Base-by-base conservation (phyloP, 2,113 vertebrate species). In the Chaetura pelagica region DNA sequence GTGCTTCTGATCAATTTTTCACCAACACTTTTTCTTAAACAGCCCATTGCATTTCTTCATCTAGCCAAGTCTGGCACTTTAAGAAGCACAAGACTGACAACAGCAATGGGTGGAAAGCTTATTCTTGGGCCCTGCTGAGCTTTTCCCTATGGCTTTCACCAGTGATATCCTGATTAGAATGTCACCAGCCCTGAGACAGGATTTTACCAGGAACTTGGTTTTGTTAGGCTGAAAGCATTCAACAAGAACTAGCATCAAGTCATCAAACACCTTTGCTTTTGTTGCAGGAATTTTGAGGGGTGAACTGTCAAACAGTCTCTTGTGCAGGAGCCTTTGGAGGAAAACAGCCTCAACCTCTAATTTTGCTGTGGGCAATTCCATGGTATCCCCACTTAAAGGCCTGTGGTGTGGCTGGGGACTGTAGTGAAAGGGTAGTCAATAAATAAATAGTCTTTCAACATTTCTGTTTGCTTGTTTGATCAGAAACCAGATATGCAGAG, bases 121-220 rank as follows among this genome's bases (percentile, higher is more conserved):
- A 42, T 7, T 38, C 13, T 58, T 0, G 0, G 75, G 64, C 30
- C 18, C 10, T 0, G 0, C 22, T 75, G 63, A 85, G 19, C 75
- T 88, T 23, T 72, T 74, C 46, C 51, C 23, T 40, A 9, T 0
- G 1, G 44, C 35, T 90, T 87, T 59, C 44, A 51, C 42, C 59
- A 91, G 57, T 1, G 0, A 1, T 34, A 87, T 27, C 40, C 68
- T 54, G 68, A 46, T 30, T 27, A 72, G 73, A 85, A 89, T 6
- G 4, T 38, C 48, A 51, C 42, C 61, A 87, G 12, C 30, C 32
- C n/a, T 10, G 10, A 89, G 51, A 73, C 1, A 12, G 63, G 82
- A 69, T 62, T 96, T 91, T 62, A 80, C 44, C 8, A 49, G 67
- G 21, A 81, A 16, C 26, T 63, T 54, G 38, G 30, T 61, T 87